Evolutionary conservation across 2,888 invertebrate genomes (phyloP).

Genomic region (Macropis europaea): DNA sequence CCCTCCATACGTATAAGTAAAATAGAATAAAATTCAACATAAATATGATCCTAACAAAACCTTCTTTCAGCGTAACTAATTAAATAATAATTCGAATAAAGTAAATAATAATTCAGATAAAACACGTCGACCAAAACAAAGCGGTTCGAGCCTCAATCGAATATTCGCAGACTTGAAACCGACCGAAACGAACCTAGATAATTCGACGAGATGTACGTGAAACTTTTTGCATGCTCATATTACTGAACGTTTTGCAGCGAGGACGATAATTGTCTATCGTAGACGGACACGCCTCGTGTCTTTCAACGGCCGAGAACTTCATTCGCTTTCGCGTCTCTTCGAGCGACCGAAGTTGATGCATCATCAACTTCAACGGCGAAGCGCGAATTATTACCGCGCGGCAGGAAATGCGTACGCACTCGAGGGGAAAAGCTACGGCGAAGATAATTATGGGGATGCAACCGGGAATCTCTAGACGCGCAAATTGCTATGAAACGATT

Average conservation of each 20-base stretch:
- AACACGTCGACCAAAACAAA: too few species aligned
- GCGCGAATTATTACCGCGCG: background rate
- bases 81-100: too few species aligned
- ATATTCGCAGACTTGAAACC: too few species aligned
- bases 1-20: too few species aligned
- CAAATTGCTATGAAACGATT: constrained; percentile 23
- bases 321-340: background rate
- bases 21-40: too few species aligned
- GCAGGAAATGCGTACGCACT: constrained; percentile 8
- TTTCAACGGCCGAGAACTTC: background rate
- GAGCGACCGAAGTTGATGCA: background rate
- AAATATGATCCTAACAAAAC: too few species aligned
- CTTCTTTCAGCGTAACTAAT: too few species aligned
- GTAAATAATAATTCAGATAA: too few species aligned
- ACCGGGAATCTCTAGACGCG: constrained; percentile 1
- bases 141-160: too few species aligned
- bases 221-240: too few species aligned
- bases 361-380: constrained; percentile 15
- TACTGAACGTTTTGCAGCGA: too few species aligned
- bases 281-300: background rate
- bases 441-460: constrained; percentile 45
- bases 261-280: constrained; percentile 27
- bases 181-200: too few species aligned
- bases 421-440: constrained; percentile 27
- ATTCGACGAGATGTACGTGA: background rate